Evolutionary conservation across 2,113 vertebrate species (phyloP).

Genomic region (Saccopteryx bilineata): DNA sequence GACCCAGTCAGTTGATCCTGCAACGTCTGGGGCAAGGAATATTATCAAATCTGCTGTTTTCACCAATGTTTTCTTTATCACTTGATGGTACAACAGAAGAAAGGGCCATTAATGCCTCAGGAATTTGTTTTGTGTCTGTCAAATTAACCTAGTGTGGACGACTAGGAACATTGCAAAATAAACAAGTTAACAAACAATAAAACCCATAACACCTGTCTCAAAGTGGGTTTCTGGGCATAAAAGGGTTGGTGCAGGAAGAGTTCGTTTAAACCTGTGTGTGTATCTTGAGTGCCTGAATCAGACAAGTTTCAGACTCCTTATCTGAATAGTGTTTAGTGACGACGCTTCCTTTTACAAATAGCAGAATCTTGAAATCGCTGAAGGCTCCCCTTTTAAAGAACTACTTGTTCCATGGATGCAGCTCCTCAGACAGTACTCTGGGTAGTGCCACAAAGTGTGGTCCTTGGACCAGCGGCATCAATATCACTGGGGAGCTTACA

Average conservation of each 20-base stretch:
- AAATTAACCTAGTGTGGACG: neutral
- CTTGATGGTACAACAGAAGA: neutral
- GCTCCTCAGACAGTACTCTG: neutral
- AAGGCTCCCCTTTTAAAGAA: neutral
- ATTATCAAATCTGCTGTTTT: neutral
- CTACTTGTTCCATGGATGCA: neutral
- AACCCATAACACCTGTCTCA: neutral
- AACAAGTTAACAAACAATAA: neutral
- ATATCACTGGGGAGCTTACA: neutral
- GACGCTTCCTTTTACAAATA: neutral
- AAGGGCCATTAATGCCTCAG: neutral
- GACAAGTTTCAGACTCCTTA: too few species aligned
- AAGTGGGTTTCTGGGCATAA: too few species aligned
- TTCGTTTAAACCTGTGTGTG: neutral
- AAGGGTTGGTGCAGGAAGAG: neutral
- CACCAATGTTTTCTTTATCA: neutral
- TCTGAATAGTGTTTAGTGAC: neutral
- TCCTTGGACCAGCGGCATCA: neutral
- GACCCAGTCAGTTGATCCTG: neutral
- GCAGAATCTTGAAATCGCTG: neutral
- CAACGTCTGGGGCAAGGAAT: neutral
- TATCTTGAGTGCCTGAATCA: too few species aligned
- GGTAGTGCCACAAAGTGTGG: fast-evolving
- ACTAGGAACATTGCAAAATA: neutral
- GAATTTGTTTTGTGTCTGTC: neutral